Base-by-base conservation (phyloP, 2,113 vertebrate genomes). In the Tricholaema leucomelas region DNA sequence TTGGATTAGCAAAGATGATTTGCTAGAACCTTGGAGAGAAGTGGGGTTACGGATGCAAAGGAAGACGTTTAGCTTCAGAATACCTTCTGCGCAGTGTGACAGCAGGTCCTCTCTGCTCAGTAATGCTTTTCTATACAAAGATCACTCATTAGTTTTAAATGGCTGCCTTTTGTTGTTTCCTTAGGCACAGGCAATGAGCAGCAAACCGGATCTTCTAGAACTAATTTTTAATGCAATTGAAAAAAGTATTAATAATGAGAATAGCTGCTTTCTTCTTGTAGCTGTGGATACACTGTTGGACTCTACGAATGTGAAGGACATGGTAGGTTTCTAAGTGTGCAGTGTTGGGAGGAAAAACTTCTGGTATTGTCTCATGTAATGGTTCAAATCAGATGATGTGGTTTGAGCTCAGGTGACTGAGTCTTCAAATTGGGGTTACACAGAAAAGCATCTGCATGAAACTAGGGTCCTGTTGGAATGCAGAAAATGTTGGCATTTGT, bases 101-200 rank as follows among this genome's bases (percentile, higher is more conserved):
- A 86, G 61, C 70, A 74, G 61, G 59, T 60, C 52, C 36, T 48
- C 30, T 88, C 85, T 63, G 88, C 70, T 84, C 66, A 31, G 82
- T 69, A 50, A 74, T 76, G 87, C 55, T 90, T 76, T 54, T 44
- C 46, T 69, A 91, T 92, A 65, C 8, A 23, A 87, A 95, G 31
- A 81, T 76, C 66, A 8, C 0, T 33, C 69, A 65, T 88, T 67
- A 81, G 64, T 94, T 95, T 95, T 80, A 71, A 87, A 82, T 0
- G 14, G n/a, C 63, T 90, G 64, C 30, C 77, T 93, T 94, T 92
- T 90, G 60, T 98, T 85, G 96, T 96, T 95, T 96, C 90, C 93
- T 58, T 96, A 99, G 99, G 98, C 98, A 90, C 98, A 99, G 93
- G 98, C 98, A 96, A 98, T 99, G 94, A 99, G 98, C 90, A 98